Evolutionary conservation across 1,140 invertebrate genomes (phyloP).

Genomic region (Panagrolaimus sp.): DNA sequence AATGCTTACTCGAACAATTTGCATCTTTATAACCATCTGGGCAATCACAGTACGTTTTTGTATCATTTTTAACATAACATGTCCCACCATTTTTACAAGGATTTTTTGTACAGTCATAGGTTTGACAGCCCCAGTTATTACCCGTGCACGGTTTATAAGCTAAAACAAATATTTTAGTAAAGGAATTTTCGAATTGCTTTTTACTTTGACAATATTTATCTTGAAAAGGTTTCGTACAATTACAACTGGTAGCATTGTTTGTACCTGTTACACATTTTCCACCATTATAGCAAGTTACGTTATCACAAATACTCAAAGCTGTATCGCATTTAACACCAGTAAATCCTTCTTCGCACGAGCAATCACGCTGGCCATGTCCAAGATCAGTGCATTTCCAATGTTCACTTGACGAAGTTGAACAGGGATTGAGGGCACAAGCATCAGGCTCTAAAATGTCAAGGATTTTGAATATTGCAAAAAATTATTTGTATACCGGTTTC

Average conservation of each 20-base stretch:
- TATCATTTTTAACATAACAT: neutral
- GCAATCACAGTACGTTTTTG: neutral
- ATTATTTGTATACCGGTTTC: neutral
- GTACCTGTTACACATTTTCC: neutral
- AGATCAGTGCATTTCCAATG: neutral
- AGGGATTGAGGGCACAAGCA: neutral
- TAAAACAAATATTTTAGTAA: neutral
- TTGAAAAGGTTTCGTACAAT: neutral
- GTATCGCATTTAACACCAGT: neutral
- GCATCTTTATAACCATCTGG: neutral
- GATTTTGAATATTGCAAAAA: too few species aligned
- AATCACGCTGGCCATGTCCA: neutral
- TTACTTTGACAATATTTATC: neutral
- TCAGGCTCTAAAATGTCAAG: neutral
- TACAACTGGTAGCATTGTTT: neutral
- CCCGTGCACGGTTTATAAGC: neutral
- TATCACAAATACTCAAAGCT: neutral
- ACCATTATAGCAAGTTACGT: neutral
- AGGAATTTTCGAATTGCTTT: neutral
- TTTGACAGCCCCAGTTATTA: neutral
- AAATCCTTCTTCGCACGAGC: neutral
- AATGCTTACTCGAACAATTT: neutral
- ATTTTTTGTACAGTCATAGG: neutral
- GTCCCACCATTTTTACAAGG: conserved; percentile 10
- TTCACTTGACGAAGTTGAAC: neutral